A percentile compares a stretch with the other conserved stretches of the same genome.
These are phyloP conservation scores for Eupsilia transversa DNA, from an alignment of 2,888 invertebrate genomes.

Conservation along the genomic window DNA sequence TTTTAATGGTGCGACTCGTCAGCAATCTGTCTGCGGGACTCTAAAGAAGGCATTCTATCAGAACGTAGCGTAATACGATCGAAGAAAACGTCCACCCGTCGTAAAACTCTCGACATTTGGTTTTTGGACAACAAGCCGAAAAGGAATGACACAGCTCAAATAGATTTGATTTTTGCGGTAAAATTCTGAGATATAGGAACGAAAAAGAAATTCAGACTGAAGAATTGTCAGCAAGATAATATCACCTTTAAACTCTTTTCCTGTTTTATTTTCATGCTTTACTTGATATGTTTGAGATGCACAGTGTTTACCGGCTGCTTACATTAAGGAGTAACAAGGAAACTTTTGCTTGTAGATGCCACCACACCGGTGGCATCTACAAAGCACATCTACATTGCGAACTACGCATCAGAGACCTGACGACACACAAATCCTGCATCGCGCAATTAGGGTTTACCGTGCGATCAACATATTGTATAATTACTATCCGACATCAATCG, in stretches of 20 bases:
- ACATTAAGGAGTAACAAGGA: constrained; percentile 3
- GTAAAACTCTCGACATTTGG: constrained; percentile 54
- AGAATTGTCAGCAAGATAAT: constrained; percentile 43
- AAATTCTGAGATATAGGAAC: constrained; percentile 31
- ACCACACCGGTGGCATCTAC: too few species aligned
- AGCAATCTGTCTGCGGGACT: constrained; percentile 72
- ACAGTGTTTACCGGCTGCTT: neutral
- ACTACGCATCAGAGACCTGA: too few species aligned
- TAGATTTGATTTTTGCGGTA: constrained; percentile 53
- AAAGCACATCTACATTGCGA: too few species aligned
- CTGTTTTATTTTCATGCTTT: constrained; percentile 24
- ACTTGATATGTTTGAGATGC: constrained; percentile 7
- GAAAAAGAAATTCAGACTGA: constrained; percentile 13
- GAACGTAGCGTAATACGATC: constrained; percentile 64
- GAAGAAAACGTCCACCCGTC: constrained; percentile 32
- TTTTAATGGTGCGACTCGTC: constrained; percentile 82
- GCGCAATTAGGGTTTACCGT: too few species aligned
- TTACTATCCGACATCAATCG: too few species aligned
- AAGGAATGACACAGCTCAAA: constrained; percentile 43
- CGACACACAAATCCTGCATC: too few species aligned
- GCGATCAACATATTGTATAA: too few species aligned
- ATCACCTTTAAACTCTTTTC: constrained; percentile 5
- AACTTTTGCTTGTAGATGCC: too few species aligned
- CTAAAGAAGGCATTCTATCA: constrained; percentile 67
- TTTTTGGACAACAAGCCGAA: constrained; percentile 57